phyloP scores from a whole-genome alignment of 2,888 invertebrate genomes.

The Ischnus inquisitorius region DNA sequence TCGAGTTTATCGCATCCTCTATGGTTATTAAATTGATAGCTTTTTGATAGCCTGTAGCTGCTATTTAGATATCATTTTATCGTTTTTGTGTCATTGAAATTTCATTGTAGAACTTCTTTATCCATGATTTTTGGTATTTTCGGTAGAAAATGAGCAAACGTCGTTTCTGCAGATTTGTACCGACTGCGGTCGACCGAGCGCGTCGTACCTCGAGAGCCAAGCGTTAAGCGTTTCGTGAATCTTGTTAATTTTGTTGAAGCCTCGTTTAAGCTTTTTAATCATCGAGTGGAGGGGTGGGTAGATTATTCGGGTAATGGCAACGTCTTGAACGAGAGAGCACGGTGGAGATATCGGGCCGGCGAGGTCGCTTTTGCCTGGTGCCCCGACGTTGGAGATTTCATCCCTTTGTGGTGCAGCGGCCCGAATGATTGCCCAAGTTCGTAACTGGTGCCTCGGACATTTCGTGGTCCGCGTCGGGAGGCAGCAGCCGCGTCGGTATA shows the following conservation, averaged over 20 bases:
- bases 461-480: slow-evolving; percentile 69
- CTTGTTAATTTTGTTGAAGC: slow-evolving; percentile 55
- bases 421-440: slow-evolving; percentile 84
- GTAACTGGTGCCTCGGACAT: slow-evolving; percentile 82
- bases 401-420: slow-evolving; percentile 83
- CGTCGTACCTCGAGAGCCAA: background rate
- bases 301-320: slow-evolving; percentile 59
- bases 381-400: slow-evolving; percentile 37
- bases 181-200: background rate
- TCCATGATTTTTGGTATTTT: too few relatives aligned
- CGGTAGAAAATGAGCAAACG: background rate
- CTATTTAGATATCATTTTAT: too few relatives aligned
- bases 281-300: background rate
- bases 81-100: too few relatives aligned
- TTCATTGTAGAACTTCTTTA: too few relatives aligned
- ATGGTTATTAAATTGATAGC: too few relatives aligned
- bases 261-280: slow-evolving; percentile 65
- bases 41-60: too few relatives aligned
- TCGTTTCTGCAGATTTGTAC: background rate
- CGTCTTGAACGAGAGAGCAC: slow-evolving; percentile 56
- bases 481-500: slow-evolving; percentile 20
- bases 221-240: slow-evolving; percentile 23
- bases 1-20: too few relatives aligned
- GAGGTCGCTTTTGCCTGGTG: slow-evolving; percentile 1
- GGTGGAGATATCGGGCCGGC: slow-evolving; percentile 44